Conservation (phyloP, 2,797 vertebrate species). For the Microctenopoma steveboyesi region DNA sequence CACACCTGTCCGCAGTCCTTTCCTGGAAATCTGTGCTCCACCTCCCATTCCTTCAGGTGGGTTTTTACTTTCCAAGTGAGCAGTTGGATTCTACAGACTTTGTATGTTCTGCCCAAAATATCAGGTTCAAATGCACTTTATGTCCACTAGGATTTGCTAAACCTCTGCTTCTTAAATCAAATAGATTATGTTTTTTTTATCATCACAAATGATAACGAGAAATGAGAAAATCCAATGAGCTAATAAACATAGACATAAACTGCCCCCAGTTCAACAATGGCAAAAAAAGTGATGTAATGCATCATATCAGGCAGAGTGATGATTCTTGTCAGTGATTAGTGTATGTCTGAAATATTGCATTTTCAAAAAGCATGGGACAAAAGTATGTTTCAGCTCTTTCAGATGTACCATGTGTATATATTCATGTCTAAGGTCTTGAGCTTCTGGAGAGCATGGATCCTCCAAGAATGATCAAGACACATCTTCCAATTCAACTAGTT, state of each 20-base stretch:
- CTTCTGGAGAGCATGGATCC: conserved; percentile 77
- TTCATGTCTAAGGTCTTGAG: conserved; percentile 76
- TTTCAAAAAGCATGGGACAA: background rate
- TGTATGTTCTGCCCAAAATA: background rate
- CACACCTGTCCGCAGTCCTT: conserved; percentile 85
- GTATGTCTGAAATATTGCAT: too few relatives aligned
- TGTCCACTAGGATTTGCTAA: background rate
- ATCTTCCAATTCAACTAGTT: conserved; percentile 85
- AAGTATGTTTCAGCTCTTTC: conserved; percentile 1
- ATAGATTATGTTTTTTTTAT: too few relatives aligned
- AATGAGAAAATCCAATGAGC: background rate
- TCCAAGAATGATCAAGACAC: conserved; percentile 90
- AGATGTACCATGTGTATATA: background rate
- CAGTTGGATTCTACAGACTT: background rate
- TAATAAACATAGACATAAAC: too few relatives aligned
- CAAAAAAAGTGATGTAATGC: too few relatives aligned
- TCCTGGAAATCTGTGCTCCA: conserved; percentile 83
- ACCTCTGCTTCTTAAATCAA: background rate
- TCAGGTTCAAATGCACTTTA: background rate
- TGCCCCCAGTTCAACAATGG: too few relatives aligned
- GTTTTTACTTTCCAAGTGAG: background rate
- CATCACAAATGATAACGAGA: too few relatives aligned
- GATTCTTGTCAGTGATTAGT: too few relatives aligned
- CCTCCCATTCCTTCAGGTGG: conserved; percentile 81
- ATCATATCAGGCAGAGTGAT: too few relatives aligned